Base-by-base conservation (phyloP, 35 echinoderm and acorn worm species). In the Heliocidaris erythrogramma region DNA sequence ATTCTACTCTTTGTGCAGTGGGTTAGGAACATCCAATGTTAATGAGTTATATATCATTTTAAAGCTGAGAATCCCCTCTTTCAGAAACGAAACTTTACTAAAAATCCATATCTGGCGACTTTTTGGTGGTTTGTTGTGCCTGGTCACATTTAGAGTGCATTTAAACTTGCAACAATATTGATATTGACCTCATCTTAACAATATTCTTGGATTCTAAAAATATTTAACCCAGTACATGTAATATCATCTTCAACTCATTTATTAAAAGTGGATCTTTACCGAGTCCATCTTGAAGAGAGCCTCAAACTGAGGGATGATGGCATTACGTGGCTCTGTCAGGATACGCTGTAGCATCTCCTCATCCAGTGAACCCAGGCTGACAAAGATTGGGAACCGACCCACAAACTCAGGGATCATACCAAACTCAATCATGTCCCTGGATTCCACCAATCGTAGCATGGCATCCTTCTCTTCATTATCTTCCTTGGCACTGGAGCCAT, bases 371-470 rank as follows among this genome's bases (percentile, higher is more conserved):
- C 92, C 86, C 27, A 99, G 92, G 59, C 97, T 97, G 49, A 99
- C 97, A 86, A 95, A 96, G 92, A 99, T 94, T 21, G 98, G 98
- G 93, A 99, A 97, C 18, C 98, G 95, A 48, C 98, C 98, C 13
- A 97, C 97, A 96, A 99, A 99, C 85, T 99, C 98, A 12, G 98
- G 98, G 49, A 99, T 99, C 97, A 99, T 97, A 47, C 98, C 98
- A 96, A 97, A 99, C 94, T 97, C 96, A 18, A 99, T 99, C 49
- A 99, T 94, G 87, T 99, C 98, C 27, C 98, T 94, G 69, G 98
- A 96, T 93, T 99, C 97, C 13, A 97, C 97, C 91, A 94, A 48
- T 48, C 95, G 89, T 32, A 99, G 65, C 48, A 99, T 93, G 53
- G 95, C 96, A 49, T 99, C 98, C 69, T 94, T 94, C 92, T 99